Evolutionary conservation across 2,113 vertebrate species (phyloP).

Genomic region (Microcebus tavaratra): DNA sequence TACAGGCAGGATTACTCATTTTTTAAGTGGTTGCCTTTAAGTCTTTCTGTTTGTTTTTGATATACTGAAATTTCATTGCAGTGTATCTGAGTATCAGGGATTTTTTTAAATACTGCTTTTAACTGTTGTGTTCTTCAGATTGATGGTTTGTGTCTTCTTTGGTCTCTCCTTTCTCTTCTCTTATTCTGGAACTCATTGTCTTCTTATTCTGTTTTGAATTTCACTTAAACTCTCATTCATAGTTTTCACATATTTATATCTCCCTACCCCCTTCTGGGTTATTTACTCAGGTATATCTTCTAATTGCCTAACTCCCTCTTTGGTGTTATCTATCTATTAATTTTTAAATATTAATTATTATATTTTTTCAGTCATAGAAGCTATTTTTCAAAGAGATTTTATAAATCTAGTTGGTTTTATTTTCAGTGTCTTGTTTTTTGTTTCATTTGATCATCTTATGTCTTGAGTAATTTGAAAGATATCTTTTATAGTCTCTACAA

Average conservation of each 20-base stretch:
- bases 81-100: background rate
- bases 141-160: background rate
- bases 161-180: background rate
- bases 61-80: background rate
- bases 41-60: no score
- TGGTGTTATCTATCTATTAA: background rate
- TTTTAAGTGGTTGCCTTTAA: no score
- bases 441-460: background rate
- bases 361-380: background rate
- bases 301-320: background rate
- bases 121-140: no score
- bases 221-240: background rate
- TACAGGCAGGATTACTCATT: no score
- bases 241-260: background rate
- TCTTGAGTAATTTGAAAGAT: no score
- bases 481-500: no score
- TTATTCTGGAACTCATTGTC: background rate
- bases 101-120: background rate
- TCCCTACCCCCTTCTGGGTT: background rate
- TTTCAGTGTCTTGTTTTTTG: background rate
- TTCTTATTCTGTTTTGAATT: background rate
- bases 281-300: background rate
- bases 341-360: background rate
- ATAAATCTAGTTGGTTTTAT: background rate
- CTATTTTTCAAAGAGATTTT: background rate